phyloP scores from a whole-genome alignment of 2,113 vertebrate species.

The Calonectris borealis region DNA sequence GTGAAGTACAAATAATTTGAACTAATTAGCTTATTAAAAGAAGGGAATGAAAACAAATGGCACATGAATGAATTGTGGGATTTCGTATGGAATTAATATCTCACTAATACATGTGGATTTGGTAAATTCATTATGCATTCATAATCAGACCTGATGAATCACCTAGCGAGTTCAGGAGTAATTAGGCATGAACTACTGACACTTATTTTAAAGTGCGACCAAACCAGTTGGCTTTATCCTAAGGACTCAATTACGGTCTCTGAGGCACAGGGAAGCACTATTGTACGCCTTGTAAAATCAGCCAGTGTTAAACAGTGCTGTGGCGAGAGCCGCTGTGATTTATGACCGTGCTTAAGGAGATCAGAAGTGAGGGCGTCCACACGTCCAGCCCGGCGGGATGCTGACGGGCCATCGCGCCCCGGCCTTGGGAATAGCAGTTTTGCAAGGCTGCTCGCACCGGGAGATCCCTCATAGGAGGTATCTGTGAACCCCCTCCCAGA shows the following conservation, averaged over 20 bases:
- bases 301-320: not conserved
- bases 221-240: slow-evolving; percentile 62
- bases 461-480: not conserved
- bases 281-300: not conserved
- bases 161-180: slow-evolving; percentile 77
- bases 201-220: slow-evolving; percentile 71
- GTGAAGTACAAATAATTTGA: slow-evolving; percentile 82
- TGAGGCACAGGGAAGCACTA: not conserved
- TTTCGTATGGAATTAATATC: slow-evolving; percentile 78
- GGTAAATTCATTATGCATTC: slow-evolving; percentile 78
- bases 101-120: slow-evolving; percentile 74
- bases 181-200: slow-evolving; percentile 77
- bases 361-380: not conserved
- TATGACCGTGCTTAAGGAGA: not conserved
- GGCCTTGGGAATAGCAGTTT: not conserved
- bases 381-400: not conserved
- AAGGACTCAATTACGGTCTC: slow-evolving; percentile 16
- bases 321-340: not conserved
- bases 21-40: slow-evolving; percentile 81
- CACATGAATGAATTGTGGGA: slow-evolving; percentile 77
- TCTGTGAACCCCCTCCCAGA: not conserved
- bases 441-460: not conserved
- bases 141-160: slow-evolving; percentile 80
- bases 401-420: not conserved
- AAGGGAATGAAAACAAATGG: slow-evolving; percentile 79